Evolutionary conservation across 2,113 vertebrate genomes (phyloP).

Genomic region (Pica pica): DNA sequence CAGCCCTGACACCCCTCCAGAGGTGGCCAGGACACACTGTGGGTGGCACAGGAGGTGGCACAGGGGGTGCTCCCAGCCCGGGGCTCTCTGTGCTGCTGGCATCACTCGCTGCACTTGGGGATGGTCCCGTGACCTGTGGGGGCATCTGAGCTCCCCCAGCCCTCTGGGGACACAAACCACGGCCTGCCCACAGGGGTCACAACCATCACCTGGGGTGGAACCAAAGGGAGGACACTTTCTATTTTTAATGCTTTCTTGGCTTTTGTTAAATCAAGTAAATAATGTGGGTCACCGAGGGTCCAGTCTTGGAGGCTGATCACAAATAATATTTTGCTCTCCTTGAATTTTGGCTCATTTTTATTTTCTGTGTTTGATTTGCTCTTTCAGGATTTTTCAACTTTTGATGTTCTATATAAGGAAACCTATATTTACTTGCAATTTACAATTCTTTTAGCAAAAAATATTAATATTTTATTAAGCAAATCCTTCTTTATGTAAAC

Average conservation of each 20-base stretch:
- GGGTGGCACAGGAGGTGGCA: neutral
- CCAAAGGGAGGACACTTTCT: neutral
- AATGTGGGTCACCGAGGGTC: neutral
- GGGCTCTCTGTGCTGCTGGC: rapidly evolving
- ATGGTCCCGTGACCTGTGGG: neutral
- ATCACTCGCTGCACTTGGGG: neutral
- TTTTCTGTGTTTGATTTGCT: neutral
- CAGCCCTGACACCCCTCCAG: neutral
- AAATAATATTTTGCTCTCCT: neutral
- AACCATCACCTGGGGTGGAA: rapidly evolving
- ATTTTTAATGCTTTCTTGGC: rapidly evolving
- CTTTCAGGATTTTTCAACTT: neutral
- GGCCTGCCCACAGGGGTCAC: neutral
- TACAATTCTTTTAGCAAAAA: constrained; percentile 19
- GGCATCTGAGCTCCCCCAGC: neutral
- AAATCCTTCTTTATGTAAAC: constrained; percentile 39
- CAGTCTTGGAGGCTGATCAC: neutral
- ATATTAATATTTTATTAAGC: constrained; percentile 41
- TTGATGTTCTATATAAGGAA: neutral
- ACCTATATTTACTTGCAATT: neutral
- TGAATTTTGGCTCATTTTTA: neutral
- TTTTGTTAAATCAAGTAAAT: neutral
- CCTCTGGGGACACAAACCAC: rapidly evolving
- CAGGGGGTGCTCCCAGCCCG: neutral
- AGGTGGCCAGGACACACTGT: neutral